Conservation (phyloP, 2,113 vertebrate species). For the Otocyon megalotis region DNA sequence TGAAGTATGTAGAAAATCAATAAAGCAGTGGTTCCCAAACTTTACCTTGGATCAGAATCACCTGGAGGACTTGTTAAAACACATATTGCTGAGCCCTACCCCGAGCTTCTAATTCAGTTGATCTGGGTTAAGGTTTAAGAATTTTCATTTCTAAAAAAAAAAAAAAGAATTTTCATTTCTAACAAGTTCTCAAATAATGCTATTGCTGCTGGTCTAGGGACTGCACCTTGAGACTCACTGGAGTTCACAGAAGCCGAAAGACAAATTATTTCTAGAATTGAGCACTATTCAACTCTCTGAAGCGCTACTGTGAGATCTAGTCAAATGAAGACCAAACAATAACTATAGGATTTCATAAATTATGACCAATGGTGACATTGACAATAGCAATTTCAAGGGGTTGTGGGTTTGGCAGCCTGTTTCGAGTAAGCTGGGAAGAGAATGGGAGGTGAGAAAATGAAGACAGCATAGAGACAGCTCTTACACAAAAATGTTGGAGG, state of each 20-base stretch:
- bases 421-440: neutral
- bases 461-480: neutral
- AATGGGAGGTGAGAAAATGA: neutral
- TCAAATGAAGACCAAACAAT: slow-evolving; percentile 12
- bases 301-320: neutral
- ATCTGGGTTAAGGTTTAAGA: neutral
- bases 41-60: neutral
- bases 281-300: neutral
- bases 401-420: neutral
- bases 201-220: neutral
- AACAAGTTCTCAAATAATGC: slow-evolving; percentile 32
- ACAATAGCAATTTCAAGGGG: neutral
- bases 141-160: slow-evolving; percentile 46
- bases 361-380: neutral
- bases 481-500: neutral
- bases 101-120: neutral
- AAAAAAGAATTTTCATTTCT: slow-evolving; percentile 46
- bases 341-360: neutral
- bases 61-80: neutral
- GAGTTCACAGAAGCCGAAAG: neutral
- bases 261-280: neutral
- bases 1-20: neutral
- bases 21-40: neutral
- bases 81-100: neutral
- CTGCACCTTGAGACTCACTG: slow-evolving; percentile 11